Evolutionary conservation across 2,888 invertebrate genomes (phyloP).

Genomic region (Lordiphosa fenestrarum): DNA sequence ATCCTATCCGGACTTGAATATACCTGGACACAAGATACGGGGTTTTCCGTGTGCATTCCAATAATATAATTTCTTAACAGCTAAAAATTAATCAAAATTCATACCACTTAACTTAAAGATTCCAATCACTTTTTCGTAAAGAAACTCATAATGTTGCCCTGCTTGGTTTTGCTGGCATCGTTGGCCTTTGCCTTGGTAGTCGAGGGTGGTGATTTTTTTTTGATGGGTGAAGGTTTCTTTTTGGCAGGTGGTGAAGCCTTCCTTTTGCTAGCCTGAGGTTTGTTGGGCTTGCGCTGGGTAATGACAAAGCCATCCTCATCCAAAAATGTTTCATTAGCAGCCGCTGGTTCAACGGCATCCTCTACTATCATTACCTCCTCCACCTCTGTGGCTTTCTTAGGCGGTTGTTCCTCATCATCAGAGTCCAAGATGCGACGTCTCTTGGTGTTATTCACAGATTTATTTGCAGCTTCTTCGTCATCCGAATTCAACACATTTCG

Average conservation of each 20-base stretch:
- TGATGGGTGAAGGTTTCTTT: constrained; percentile 31
- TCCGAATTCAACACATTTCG: constrained; percentile 63
- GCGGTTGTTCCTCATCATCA: constrained; percentile 71
- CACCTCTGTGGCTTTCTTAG: constrained; percentile 56
- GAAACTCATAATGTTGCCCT: constrained; percentile 77
- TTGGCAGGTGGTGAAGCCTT: constrained; percentile 46
- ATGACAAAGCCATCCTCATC: constrained; percentile 79
- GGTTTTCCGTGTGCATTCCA: no score
- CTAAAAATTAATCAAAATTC: constrained; percentile 1
- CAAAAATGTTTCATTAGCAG: constrained; percentile 69
- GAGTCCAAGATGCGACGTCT: constrained; percentile 77
- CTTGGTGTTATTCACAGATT: constrained; percentile 39
- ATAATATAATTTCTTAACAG: background rate
- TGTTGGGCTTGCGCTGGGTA: constrained; percentile 67
- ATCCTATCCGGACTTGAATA: no score
- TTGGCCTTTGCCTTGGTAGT: constrained; percentile 29
- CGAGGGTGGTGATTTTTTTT: constrained; percentile 60
- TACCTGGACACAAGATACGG: no score
- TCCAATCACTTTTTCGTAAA: constrained; percentile 71
- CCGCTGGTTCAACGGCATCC: constrained; percentile 19
- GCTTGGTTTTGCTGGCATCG: constrained; percentile 69
- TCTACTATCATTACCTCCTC: constrained; percentile 47
- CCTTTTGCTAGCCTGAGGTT: constrained; percentile 29
- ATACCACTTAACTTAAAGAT: no score
- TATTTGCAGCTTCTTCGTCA: constrained; percentile 42